A percentile compares a stretch with the other conserved stretches of the same genome.
These are phyloP conservation scores for Eupleurogrammus muticus DNA, from an alignment of 2,797 vertebrate genomes.

Conservation along the genomic window DNA sequence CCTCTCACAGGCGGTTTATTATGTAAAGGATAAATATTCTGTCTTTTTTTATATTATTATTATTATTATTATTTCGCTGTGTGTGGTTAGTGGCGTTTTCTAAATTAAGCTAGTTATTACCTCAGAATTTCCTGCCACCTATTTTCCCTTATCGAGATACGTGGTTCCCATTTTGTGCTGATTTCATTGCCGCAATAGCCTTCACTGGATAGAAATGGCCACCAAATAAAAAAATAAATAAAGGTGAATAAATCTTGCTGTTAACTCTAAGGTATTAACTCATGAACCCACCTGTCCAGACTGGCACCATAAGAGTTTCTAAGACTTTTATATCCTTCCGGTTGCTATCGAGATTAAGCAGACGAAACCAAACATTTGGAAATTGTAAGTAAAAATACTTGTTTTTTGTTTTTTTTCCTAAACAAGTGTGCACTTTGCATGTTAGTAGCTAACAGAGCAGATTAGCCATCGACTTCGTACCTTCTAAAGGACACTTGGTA, in stretches of 20 bases:
- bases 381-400: conserved; percentile 53
- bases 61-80: no score
- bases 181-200: conserved; percentile 60
- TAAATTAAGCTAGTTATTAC: conserved; percentile 70
- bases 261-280: conserved; percentile 40
- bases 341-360: conserved; percentile 83
- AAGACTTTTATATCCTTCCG: conserved; percentile 71
- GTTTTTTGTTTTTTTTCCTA: conserved; percentile 55
- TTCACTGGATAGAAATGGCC: conserved; percentile 65
- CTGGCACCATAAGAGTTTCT: conserved; percentile 47
- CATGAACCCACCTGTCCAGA: conserved; percentile 30
- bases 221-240: conserved; percentile 19
- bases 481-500: conserved; percentile 63
- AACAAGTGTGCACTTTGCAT: conserved; percentile 77
- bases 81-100: conserved; percentile 62
- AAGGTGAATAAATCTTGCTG: conserved; percentile 15
- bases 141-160: conserved; percentile 38
- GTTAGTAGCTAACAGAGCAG: conserved; percentile 70
- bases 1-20: conserved; percentile 39
- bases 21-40: conserved; percentile 49
- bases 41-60: no score
- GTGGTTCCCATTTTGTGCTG: conserved; percentile 48
- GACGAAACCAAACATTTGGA: conserved; percentile 81
- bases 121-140: conserved; percentile 63
- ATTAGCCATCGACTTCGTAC: conserved; percentile 58